Base-by-base conservation (phyloP, 2,888 invertebrate species). In the Hypsopygia costalis region DNA sequence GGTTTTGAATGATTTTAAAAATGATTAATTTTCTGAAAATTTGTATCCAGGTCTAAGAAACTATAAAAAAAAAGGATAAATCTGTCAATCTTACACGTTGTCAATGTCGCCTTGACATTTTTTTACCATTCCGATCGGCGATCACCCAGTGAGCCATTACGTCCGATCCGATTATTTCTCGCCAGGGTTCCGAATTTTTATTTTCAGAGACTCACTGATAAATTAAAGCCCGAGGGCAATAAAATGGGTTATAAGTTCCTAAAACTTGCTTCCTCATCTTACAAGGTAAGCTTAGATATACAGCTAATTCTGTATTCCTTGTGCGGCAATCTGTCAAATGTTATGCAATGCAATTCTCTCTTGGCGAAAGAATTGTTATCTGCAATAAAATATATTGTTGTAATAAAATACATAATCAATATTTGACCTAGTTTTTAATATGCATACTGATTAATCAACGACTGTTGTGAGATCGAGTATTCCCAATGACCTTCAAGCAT, bases 191-290 rank as follows among this genome's bases (percentile, higher is more conserved):
- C 55, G 58, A 65, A 52, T 51, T 58, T 58, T 45, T 36, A 46
- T 51, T 55, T 58, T 55, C 43, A 56, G 43, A 25, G 8, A 25
- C 2, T 25, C 25, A 16, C 16, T 16, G 16, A 16, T 25, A 2
- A 4, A 25, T 3, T 6, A n/a, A 25, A 25, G 25, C 25, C 25
- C 25, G 6, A 25, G 25, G 25, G 25, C 25, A 25, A 8, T 25
- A 25, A 25, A 57, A 87, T 88, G 88, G 83, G 87, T 33, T 85
- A 78, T 51, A 86, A 75, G 71, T 76, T 86, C 63, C 53, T 87
- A 46, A 82, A 73, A 68, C 63, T 86, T 50, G 83, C 86, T 42
- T 82, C 85, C 44, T 57, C 82, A 36, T 69, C 86, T 20, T 60
- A 73, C 52, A 75, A 71, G 80, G 88, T 88, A 80, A 81, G 81